phyloP scores from a whole-genome alignment of 2,113 vertebrate genomes.

The Aramus guarauna region DNA sequence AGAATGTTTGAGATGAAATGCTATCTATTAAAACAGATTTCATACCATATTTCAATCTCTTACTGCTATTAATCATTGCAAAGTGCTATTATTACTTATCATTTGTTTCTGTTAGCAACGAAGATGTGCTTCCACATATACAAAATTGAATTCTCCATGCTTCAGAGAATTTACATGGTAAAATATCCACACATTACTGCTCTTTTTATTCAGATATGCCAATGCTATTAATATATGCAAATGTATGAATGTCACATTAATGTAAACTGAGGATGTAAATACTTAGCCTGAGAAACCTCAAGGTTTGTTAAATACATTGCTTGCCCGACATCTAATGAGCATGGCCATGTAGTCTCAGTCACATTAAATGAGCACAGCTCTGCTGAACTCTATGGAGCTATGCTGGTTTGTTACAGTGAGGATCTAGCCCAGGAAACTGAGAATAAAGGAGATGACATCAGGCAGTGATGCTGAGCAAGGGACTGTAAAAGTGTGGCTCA shows the following conservation, averaged over 20 bases:
- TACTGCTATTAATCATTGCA: slow-evolving; percentile 5
- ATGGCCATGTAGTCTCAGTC: neutral
- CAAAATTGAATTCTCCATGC: slow-evolving; percentile 2
- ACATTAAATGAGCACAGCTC: neutral
- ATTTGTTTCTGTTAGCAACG: slow-evolving; percentile 6
- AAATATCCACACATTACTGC: neutral
- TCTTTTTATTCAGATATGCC: slow-evolving; percentile 29
- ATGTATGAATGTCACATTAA: neutral
- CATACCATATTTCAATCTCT: neutral
- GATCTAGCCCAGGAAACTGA: neutral
- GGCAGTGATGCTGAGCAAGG: neutral
- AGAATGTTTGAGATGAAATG: neutral
- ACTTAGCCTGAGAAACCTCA: slow-evolving; percentile 17
- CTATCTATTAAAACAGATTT: neutral
- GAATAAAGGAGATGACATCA: neutral
- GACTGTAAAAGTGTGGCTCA: neutral
- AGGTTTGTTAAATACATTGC: neutral
- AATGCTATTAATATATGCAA: slow-evolving; percentile 23
- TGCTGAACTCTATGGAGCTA: neutral
- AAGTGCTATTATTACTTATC: slow-evolving; percentile 20
- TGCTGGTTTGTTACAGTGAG: neutral
- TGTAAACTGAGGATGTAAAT: slow-evolving; percentile 32
- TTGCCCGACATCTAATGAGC: neutral
- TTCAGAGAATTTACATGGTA: slow-evolving; percentile 13
- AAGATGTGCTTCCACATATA: neutral